Conservation (phyloP, 2,113 vertebrate species). For the Apaloderma vittatum region DNA sequence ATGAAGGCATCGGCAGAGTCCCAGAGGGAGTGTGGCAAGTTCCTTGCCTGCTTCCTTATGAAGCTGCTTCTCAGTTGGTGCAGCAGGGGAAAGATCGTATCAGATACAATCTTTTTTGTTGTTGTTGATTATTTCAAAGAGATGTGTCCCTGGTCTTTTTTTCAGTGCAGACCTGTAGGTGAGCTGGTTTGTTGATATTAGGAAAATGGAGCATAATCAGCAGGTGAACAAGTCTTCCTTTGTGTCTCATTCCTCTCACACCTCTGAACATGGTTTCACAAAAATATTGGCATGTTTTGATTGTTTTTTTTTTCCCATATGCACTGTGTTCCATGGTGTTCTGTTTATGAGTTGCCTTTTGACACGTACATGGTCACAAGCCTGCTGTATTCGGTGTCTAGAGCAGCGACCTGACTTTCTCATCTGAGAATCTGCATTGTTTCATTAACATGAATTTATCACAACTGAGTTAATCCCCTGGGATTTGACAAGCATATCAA, state of each 20-base stretch:
- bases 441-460: not conserved
- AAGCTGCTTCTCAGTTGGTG: not conserved
- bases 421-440: not conserved
- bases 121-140: not conserved
- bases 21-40: not conserved
- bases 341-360: not conserved
- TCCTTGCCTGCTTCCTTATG: not conserved
- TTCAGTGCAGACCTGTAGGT: not conserved
- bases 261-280: not conserved
- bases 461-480: not conserved
- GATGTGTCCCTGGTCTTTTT: not conserved
- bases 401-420: not conserved
- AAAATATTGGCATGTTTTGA: not conserved
- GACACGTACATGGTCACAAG: not conserved
- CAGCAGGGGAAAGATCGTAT: not conserved
- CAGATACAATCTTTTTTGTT: not conserved
- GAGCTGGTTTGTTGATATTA: not conserved
- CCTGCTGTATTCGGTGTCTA: not conserved
- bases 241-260: not conserved
- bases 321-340: not conserved
- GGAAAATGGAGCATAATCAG: not conserved
- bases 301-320: not conserved
- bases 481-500: not conserved
- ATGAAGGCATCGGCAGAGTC: not conserved
- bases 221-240: not conserved